Percentiles rank a stretch among this genome's conserved stretches.
Evolutionary conservation across 2,797 vertebrate genomes (phyloP).

Genomic region (Alauda arvensis): DNA sequence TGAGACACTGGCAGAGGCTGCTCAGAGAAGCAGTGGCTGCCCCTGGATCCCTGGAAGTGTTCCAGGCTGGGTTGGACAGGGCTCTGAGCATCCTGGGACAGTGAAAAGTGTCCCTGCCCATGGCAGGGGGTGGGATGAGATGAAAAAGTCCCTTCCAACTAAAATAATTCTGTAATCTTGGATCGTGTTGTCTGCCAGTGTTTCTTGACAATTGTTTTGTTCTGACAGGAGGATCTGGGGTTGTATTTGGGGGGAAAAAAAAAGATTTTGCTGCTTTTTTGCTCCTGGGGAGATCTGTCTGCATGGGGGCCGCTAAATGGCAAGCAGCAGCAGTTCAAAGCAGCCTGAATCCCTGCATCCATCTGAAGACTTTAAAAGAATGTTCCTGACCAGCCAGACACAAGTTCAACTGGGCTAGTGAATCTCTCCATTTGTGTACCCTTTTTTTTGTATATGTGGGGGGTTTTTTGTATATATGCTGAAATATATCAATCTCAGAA

Average conservation of each 20-base stretch:
- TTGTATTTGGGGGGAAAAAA: not conserved
- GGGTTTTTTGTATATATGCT: not conserved
- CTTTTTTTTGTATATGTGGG: not conserved
- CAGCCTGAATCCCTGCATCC: not conserved
- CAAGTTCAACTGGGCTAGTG: not conserved
- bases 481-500: not conserved
- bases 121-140: rapidly evolving
- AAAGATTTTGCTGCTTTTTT: not conserved
- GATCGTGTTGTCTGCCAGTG: not conserved
- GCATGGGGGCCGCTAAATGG: not conserved
- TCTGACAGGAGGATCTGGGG: not conserved
- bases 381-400: not conserved
- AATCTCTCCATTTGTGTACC: not conserved
- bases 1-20: rapidly evolving
- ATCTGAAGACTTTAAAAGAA: not conserved
- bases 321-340: not conserved
- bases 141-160: not conserved
- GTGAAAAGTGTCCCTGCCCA: not conserved
- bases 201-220: not conserved
- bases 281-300: not conserved
- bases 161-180: not conserved
- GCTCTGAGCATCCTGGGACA: rapidly evolving
- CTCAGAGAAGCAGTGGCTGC: not conserved
- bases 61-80: rapidly evolving
- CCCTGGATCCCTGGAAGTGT: not conserved